Evolutionary conservation across 2,888 invertebrate genomes (phyloP).

Genomic region (Tachina lurida): DNA sequence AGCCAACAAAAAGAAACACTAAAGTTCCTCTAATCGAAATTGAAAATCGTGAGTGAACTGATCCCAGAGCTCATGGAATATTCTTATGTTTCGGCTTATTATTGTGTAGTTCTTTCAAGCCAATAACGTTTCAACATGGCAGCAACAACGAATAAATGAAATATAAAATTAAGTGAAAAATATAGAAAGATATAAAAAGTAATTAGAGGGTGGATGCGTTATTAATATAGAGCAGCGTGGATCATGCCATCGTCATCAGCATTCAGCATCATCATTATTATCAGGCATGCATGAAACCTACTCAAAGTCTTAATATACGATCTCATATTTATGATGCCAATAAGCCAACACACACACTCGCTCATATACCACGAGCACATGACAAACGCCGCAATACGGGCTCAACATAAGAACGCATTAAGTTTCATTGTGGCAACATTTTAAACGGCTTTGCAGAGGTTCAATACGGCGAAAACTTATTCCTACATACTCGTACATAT

Average conservation of each 20-base stretch:
- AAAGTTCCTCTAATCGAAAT: conserved; percentile 77
- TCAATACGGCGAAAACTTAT: conserved; percentile 55
- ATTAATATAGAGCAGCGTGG: conserved; percentile 80
- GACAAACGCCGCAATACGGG: conserved; percentile 14
- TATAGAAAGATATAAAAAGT: conserved; percentile 74
- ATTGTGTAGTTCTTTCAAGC: conserved; percentile 9
- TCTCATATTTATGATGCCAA: conserved; percentile 66
- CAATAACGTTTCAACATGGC: conserved; percentile 10
- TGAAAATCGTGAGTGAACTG: conserved; percentile 77
- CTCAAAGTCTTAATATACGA: conserved; percentile 69
- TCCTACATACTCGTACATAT: conserved; percentile 3
- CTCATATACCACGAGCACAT: conserved; percentile 22
- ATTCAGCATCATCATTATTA: conserved; percentile 42
- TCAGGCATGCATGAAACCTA: conserved; percentile 55
- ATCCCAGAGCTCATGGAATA: conserved; percentile 68
- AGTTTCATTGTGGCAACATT: conserved; percentile 68
- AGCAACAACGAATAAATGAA: background rate
- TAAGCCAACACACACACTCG: conserved; percentile 21
- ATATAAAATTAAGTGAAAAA: conserved; percentile 30
- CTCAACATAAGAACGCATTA: conserved; percentile 63
- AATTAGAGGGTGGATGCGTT: conserved; percentile 83
- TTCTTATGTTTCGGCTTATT: conserved; percentile 24
- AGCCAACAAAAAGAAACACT: conserved; percentile 12
- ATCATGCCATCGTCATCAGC: conserved; percentile 46
- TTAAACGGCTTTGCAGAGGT: conserved; percentile 25